Evolutionary conservation across 2,113 vertebrate species (phyloP).

Genomic region (Colius striatus): DNA sequence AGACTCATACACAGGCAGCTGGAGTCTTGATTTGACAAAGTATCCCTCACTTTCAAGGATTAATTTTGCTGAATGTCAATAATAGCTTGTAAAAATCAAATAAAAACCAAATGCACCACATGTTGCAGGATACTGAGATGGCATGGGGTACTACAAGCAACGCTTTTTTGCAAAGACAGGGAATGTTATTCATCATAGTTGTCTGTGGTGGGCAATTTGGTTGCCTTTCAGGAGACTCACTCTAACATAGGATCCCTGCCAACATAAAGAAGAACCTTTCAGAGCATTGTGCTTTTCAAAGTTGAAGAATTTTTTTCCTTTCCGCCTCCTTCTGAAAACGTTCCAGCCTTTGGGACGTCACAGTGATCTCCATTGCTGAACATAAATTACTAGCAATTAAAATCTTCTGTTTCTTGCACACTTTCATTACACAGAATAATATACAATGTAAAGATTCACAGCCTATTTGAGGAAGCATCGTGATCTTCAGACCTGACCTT

Average conservation of each 20-base stretch:
- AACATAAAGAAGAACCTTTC: background rate
- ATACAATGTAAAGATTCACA: background rate
- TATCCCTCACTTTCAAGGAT: background rate
- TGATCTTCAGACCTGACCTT: slow-evolving; percentile 37
- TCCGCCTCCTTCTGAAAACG: background rate
- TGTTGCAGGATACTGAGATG: background rate
- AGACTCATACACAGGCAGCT: background rate
- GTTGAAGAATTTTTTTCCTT: background rate
- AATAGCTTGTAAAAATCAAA: background rate
- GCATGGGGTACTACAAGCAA: background rate
- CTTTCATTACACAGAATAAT: background rate
- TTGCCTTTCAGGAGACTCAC: background rate
- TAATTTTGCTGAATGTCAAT: slow-evolving; percentile 6
- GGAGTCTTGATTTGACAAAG: background rate
- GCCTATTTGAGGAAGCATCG: background rate
- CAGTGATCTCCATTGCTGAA: background rate
- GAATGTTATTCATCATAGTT: background rate
- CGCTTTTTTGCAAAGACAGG: background rate
- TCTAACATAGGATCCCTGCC: background rate
- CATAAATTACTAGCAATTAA: background rate
- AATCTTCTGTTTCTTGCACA: background rate
- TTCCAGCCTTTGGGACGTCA: background rate
- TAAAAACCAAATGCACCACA: background rate
- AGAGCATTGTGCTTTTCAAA: background rate
- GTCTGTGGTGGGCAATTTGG: background rate